Evolutionary conservation across 2,113 vertebrate genomes (phyloP).

Genomic region (Psilopsiagon aymara): DNA sequence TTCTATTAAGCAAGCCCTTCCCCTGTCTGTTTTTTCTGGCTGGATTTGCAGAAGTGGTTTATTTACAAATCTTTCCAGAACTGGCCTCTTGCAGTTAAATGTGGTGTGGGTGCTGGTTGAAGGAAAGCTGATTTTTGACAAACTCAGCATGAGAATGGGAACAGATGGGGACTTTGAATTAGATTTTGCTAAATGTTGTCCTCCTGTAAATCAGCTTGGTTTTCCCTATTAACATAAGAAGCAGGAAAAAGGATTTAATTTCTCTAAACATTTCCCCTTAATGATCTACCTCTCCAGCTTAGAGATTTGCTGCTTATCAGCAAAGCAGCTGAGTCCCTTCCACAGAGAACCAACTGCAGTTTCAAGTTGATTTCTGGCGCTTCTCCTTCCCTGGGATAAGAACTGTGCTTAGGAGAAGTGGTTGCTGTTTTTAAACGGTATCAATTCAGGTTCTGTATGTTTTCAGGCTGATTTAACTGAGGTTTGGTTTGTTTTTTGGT

Average conservation of each 20-base stretch:
- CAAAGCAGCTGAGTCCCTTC: slow-evolving; percentile 10
- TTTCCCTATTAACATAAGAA: slow-evolving; percentile 30
- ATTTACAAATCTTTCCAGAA: slow-evolving; percentile 32
- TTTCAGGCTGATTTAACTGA: background rate
- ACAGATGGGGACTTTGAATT: slow-evolving; percentile 50
- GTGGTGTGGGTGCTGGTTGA: background rate
- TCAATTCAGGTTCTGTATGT: accelerated
- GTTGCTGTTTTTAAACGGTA: background rate
- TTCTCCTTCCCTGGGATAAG: background rate
- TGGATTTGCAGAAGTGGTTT: slow-evolving; percentile 11
- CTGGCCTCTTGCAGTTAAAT: background rate
- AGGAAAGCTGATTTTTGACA: slow-evolving; percentile 47
- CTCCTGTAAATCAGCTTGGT: slow-evolving; percentile 29
- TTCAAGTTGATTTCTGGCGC: background rate
- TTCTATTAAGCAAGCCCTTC: background rate
- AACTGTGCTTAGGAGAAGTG: background rate
- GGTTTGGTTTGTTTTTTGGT: background rate
- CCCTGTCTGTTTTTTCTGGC: background rate
- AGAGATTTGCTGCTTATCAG: slow-evolving; percentile 14
- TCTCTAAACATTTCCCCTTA: slow-evolving; percentile 11
- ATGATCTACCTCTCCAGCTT: background rate
- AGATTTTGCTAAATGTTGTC: background rate
- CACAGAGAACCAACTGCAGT: background rate
- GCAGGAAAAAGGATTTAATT: slow-evolving; percentile 47
- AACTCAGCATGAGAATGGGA: background rate